A percentile compares a stretch with the other conserved stretches of the same genome.
Conservation (phyloP, 2,797 vertebrate species). For the Parauchenoglanis ngamensis region DNA sequence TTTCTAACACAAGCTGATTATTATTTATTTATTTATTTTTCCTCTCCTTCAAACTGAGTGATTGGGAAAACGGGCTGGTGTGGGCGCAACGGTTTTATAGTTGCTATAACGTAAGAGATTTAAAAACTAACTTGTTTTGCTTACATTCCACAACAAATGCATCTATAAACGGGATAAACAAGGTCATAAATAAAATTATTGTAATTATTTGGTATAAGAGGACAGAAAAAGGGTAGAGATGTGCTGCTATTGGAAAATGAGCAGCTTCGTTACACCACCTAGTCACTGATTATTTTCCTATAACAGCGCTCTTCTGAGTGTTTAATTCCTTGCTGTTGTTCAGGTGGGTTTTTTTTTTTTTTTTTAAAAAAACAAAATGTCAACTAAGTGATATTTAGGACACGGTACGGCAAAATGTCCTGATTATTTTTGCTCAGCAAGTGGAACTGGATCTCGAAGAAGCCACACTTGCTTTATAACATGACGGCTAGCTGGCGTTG, state of each 20-base stretch:
- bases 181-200: not conserved
- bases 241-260: not conserved
- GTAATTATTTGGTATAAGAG: not conserved
- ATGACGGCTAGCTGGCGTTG: too few relatives aligned
- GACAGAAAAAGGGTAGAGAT: fast-evolving
- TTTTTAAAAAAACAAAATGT: too few relatives aligned
- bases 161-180: too few relatives aligned
- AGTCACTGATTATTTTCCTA: not conserved
- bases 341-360: too few relatives aligned
- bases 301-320: not conserved
- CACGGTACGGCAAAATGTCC: too few relatives aligned
- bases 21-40: too few relatives aligned
- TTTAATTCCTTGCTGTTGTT: not conserved
- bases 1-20: not conserved
- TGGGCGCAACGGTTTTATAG: not conserved
- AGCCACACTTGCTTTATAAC: too few relatives aligned
- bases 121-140: not conserved
- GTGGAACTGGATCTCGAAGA: too few relatives aligned
- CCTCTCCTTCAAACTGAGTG: too few relatives aligned
- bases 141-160: not conserved
- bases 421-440: too few relatives aligned
- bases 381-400: too few relatives aligned
- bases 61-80: too few relatives aligned
- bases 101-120: not conserved
- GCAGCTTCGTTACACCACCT: not conserved